Conservation (phyloP, 2,797 vertebrate species). For the Chelmon rostratus region DNA sequence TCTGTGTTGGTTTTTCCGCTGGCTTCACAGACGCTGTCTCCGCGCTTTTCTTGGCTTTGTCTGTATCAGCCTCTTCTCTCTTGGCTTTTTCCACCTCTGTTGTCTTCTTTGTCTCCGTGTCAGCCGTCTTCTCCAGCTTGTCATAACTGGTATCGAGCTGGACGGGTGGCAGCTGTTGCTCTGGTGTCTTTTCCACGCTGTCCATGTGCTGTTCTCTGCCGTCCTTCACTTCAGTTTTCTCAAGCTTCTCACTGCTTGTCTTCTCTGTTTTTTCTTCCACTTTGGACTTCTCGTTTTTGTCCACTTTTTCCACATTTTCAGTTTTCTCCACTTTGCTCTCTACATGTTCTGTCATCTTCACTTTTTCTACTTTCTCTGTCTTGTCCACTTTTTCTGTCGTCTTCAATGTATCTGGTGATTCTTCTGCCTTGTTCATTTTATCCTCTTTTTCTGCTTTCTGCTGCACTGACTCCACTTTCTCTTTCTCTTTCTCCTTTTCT, state of each 20-base stretch:
- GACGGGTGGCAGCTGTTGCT: constrained; percentile 42
- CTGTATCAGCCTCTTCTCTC: constrained; percentile 37
- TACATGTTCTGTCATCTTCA: constrained; percentile 35
- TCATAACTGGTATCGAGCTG: constrained; percentile 40
- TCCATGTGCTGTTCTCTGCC: constrained; percentile 48
- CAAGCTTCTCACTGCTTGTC: constrained; percentile 42
- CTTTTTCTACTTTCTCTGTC: constrained; percentile 30
- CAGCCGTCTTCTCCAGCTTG: constrained; percentile 56
- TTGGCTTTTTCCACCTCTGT: constrained; percentile 31
- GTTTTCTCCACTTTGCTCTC: constrained; percentile 45
- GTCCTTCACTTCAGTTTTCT: constrained; percentile 61
- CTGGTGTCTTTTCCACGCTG: constrained; percentile 58
- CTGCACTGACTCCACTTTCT: constrained; percentile 40
- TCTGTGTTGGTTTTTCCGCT: constrained; percentile 9
- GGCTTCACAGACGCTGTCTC: constrained; percentile 34
- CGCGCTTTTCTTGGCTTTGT: constrained; percentile 26
- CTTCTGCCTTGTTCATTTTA: constrained; percentile 41
- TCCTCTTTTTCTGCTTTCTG: constrained; percentile 48
- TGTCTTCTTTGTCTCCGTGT: constrained; percentile 28
- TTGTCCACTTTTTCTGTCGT: constrained; percentile 47
- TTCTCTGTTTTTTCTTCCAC: constrained; percentile 41
- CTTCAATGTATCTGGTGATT: constrained; percentile 28
- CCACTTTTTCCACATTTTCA: constrained; percentile 50
- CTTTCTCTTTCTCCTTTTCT: constrained; percentile 45
- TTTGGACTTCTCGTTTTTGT: constrained; percentile 42